A percentile compares a stretch with the other conserved stretches of the same genome.
phyloP scores from a whole-genome alignment of 2,113 vertebrate species.

The Ailurus styani region DNA sequence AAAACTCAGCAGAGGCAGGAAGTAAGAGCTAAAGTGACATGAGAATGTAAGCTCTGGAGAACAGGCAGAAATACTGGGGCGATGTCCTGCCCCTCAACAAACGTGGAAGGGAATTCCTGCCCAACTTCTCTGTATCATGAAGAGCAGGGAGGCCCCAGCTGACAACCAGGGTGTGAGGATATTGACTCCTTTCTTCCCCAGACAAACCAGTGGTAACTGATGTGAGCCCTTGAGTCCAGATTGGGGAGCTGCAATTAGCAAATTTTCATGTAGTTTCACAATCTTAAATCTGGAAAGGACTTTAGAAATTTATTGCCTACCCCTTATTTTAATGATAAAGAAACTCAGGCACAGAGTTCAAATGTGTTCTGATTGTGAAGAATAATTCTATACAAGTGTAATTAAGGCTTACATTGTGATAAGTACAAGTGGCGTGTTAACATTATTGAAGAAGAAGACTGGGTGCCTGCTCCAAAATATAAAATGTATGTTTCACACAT shows the following conservation, averaged over 20 bases:
- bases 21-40: not conserved
- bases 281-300: not conserved
- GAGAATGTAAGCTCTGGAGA: not conserved
- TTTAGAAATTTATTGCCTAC: not conserved
- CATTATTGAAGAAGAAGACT: not conserved
- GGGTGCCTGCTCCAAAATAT: not conserved
- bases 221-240: not conserved
- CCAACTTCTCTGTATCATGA: not conserved
- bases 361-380: not conserved
- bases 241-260: fast-evolving
- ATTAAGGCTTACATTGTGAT: not conserved
- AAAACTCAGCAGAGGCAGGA: not conserved
- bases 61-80: not conserved
- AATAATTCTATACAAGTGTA: not conserved
- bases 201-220: fast-evolving
- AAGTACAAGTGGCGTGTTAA: not conserved
- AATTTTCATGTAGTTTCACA: not conserved
- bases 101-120: no score
- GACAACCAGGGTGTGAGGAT: no score
- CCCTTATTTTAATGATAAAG: not conserved
- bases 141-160: not conserved
- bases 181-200: not conserved
- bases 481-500: not conserved
- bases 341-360: not conserved
- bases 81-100: not conserved